Conservation (phyloP, 2,888 invertebrate genomes). For the Timandra comae region DNA sequence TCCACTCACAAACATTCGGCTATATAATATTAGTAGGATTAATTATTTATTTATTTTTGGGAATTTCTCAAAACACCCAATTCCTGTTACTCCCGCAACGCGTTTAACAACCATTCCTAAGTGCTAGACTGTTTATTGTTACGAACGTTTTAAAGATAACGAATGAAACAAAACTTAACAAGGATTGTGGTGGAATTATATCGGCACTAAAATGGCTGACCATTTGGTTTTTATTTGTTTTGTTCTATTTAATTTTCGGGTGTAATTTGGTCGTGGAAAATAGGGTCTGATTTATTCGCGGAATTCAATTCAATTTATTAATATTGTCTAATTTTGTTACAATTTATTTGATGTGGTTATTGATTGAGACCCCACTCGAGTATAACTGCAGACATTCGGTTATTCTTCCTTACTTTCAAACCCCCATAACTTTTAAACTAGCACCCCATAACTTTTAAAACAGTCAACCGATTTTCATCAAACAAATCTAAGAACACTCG, state of each 20-base stretch:
- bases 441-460: no score
- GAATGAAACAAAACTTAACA: slow-evolving; percentile 10
- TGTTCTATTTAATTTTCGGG: slow-evolving; percentile 6
- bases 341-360: not conserved
- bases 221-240: not conserved
- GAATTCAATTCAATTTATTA: no score
- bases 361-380: no score
- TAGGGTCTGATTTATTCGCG: no score
- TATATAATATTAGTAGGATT: no score
- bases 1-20: no score
- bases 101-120: slow-evolving; percentile 12
- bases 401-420: not conserved
- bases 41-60: not conserved
- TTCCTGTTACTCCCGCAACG: slow-evolving; percentile 1
- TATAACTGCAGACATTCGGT: no score
- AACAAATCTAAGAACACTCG: no score
- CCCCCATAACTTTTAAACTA: no score
- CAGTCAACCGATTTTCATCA: no score
- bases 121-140: slow-evolving; percentile 15
- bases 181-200: slow-evolving; percentile 2
- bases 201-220: no score
- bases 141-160: slow-evolving; percentile 12
- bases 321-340: no score
- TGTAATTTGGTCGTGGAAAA: not conserved
- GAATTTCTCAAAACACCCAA: not conserved